Evolutionary conservation across 2,113 vertebrate species (phyloP), one percentile per base, ranked within the genome.

Genomic region (Pseudorasbora parva): DNA sequence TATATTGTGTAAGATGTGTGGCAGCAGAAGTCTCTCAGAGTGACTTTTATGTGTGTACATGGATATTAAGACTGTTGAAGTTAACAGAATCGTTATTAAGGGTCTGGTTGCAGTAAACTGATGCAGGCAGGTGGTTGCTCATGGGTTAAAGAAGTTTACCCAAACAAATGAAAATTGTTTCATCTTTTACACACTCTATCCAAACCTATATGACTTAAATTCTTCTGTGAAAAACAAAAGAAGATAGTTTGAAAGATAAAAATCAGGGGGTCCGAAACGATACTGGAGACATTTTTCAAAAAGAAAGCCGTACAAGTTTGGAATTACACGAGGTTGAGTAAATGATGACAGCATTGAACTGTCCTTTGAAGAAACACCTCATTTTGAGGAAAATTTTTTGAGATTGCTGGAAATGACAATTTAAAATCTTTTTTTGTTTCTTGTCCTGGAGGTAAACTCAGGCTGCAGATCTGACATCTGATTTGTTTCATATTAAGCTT

Each of bases 11-110:
- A 59, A 47, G 37, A 69, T 78, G 64, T 51, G 47, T 78, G 21
- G 11, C 10, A 69, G 37, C n/a, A 25, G 57, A 47, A 30, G 71
- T 78, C 27, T 19, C 54, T 7, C 57, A 21, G 54, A 78, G 57
- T 49, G 76, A 56, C 49, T 59, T 84, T 45, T 60, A 68, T 30
- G 56, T 19, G 23, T 33, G 8, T 30, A 66, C 76, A 59, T 79
- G 41, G 41, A 87, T 79, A 79, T 85, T 77, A 87, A 72, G 23
- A 66, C 64, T 27, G 56, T 74, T 68, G 57, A 60, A 80, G 57
- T 47, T 74, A 79, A 82, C 14, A 23, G 54, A 84, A 57, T 73
- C 41, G 19, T 84, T 59, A 37, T 37, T 37, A 7, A 37, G 27
- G 72, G 33, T 23, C 79, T 49, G 66, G 66, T 71, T 62, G 21